These are phyloP conservation scores for Agapornis roseicollis DNA, from an alignment of 2,113 vertebrate species.

Conservation along the genomic window DNA sequence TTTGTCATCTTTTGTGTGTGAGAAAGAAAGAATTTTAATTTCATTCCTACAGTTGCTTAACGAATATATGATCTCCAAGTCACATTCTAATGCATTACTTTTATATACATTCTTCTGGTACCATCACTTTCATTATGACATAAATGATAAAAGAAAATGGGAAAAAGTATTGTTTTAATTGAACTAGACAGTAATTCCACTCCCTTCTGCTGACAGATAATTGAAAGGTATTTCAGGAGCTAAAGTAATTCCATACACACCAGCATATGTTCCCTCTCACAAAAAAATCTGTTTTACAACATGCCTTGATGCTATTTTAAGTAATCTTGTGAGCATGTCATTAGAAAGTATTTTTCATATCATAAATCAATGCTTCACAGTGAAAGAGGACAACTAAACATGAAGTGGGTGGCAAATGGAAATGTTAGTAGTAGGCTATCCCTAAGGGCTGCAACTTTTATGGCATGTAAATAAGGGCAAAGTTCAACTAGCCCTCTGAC, in stretches of 20 bases:
- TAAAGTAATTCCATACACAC: not conserved
- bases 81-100: not conserved
- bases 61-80: not conserved
- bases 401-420: not conserved
- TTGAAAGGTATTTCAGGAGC: constrained; percentile 33
- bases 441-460: not conserved
- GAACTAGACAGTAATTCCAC: not conserved
- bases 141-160: not conserved
- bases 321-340: not conserved
- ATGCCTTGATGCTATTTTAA: constrained; percentile 17
- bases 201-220: not conserved
- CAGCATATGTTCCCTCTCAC: not conserved
- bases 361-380: constrained; percentile 23
- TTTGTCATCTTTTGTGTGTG: not conserved
- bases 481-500: not conserved
- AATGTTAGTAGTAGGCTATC: not conserved
- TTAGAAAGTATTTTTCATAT: constrained; percentile 32
- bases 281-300: constrained; percentile 12
- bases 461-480: not conserved
- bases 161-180: not conserved
- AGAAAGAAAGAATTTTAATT: not conserved
- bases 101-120: not conserved
- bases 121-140: not conserved
- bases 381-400: not conserved
- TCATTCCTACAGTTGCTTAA: constrained; percentile 6